phyloP scores from a whole-genome alignment of 2,888 invertebrate genomes.

The Netelia fuscicornis region DNA sequence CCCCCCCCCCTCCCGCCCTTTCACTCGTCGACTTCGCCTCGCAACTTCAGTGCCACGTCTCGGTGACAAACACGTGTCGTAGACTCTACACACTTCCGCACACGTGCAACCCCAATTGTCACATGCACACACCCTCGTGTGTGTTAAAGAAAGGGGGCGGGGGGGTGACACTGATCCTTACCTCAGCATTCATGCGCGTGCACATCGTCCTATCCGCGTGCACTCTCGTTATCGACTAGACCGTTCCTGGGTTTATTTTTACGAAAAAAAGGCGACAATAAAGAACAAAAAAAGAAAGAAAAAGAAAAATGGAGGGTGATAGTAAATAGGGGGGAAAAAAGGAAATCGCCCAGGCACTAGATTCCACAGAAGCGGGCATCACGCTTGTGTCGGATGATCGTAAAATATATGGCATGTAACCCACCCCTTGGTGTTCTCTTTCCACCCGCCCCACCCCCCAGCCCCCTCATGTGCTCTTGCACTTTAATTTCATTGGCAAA shows the following conservation, averaged over 20 bases:
- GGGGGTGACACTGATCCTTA: too few species aligned
- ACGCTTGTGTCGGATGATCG: not conserved
- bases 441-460: not conserved
- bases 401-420: conserved; percentile 5
- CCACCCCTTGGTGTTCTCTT: not conserved
- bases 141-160: not conserved
- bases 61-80: conserved; percentile 21
- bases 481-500: conserved; percentile 17
- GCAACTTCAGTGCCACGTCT: conserved; percentile 10
- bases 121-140: conserved; percentile 21
- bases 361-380: not conserved
- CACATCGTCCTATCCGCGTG: conserved; percentile 9
- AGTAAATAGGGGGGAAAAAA: not conserved
- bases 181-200: conserved; percentile 8
- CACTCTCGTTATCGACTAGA: conserved; percentile 54
- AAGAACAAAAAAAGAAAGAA: conserved; percentile 1
- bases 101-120: conserved; percentile 33
- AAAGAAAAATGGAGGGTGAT: not conserved
- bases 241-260: conserved; percentile 21
- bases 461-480: not conserved
- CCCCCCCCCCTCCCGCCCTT: not conserved
- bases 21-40: conserved; percentile 8
- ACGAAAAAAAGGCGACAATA: conserved; percentile 5
- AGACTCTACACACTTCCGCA: conserved; percentile 1
- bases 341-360: not conserved